Base-by-base conservation (phyloP, 64 coral and sea anemone species). In the Stylophora pistillata region DNA sequence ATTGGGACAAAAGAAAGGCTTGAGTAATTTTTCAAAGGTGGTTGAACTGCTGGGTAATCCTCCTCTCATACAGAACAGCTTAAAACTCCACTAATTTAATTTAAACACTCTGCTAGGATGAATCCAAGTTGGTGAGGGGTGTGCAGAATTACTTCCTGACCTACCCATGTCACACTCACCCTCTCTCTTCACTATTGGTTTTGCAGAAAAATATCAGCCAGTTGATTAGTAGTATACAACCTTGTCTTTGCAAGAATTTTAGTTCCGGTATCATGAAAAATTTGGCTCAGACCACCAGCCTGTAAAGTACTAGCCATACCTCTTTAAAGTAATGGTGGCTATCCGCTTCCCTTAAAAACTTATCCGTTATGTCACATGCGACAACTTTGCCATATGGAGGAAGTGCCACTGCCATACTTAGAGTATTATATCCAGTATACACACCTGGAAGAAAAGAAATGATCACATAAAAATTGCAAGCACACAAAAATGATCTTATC, bases 381-480 rank as follows among this genome's bases (percentile, higher is more conserved):
- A 90, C 69, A 82, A 90, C 88, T 72, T 83, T 90, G 10, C 88
- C 88, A 82, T 73, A 68, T 21, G 53, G 64, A 56, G 88, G 88
- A 7, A 90, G 30, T 52, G 53, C n/a, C 69, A 83, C 17, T 18
- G 88, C 88, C 78, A 90, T 82, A 62, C 77, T 90, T 26, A 90
- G 30, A 53, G 88, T 82, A 29, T 90, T 90, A 59, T 74, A 82
- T 23, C 88, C 88, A 74, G 88, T 90, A 21, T 74, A 90, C 14
- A 83, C 78, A 34, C 88, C 88, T 90, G 27, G 61, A 57, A 57
- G 5, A 34, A 23, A 57, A 81, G 9, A 47, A 88, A n/a, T 28
- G 20, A 18, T 1, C 4, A 23, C 62, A 65, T 23, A 6, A 18
- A 5, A 23, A 65, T 20, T 25, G 7, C 11, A 25, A 2, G 25